A percentile compares a stretch with the other conserved stretches of the same genome.
Conservation (phyloP, 2,888 invertebrate species). For the Microplitis deprimator region DNA sequence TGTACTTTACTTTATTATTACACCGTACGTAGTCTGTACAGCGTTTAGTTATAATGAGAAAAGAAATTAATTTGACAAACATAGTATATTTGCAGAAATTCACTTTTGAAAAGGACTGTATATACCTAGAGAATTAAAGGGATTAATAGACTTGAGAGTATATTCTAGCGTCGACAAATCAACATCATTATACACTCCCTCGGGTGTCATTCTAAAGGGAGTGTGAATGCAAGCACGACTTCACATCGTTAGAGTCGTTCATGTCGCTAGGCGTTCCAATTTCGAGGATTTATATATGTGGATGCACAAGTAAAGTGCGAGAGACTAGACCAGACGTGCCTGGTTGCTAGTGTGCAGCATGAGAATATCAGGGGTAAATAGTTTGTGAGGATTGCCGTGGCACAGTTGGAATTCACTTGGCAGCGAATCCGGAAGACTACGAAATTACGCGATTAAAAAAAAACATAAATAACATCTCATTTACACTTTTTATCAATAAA, state of each 20-base stretch:
- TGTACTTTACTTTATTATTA: background rate
- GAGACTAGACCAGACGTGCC: constrained; percentile 14
- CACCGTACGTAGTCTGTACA: background rate
- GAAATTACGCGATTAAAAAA: constrained; percentile 8
- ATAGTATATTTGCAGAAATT: background rate
- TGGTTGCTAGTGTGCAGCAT: constrained; percentile 17
- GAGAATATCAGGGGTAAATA: constrained; percentile 38
- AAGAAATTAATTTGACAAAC: background rate
- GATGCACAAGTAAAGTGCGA: constrained; percentile 29
- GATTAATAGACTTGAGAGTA: constrained; percentile 33
- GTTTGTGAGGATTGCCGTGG: constrained; percentile 35
- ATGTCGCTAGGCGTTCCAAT: constrained; percentile 34
- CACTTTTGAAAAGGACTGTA: background rate
- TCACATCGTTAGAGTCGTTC: constrained; percentile 24
- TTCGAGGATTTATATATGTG: constrained; percentile 38
- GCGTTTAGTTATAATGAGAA: background rate
- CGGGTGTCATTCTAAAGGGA: constrained; percentile 21
- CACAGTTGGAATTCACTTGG: constrained; percentile 26
- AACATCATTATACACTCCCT: constrained; percentile 37
- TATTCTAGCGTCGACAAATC: constrained; percentile 35
- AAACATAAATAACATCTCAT: background rate
- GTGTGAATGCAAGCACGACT: constrained; percentile 18
- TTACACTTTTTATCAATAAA: background rate
- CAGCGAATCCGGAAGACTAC: constrained; percentile 18
- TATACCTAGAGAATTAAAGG: constrained; percentile 13